These are phyloP conservation scores for Myotis pilosus DNA, from an alignment of 2,797 vertebrate species.

Conservation along the genomic window DNA sequence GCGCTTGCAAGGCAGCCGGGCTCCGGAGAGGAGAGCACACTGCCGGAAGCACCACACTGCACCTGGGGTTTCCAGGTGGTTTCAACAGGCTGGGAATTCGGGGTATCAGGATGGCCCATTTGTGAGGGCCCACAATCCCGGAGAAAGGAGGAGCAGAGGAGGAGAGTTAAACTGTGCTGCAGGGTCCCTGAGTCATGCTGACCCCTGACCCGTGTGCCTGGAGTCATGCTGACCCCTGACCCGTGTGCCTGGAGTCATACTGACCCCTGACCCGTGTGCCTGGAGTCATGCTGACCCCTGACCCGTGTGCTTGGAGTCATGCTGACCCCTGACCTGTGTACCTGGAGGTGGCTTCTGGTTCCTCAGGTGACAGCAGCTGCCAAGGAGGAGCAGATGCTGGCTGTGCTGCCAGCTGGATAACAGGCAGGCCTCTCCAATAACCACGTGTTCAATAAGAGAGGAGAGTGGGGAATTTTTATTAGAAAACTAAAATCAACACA, in stretches of 20 bases:
- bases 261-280: background rate
- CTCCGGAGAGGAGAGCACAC: background rate
- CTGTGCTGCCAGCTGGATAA: background rate
- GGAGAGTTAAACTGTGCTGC: background rate
- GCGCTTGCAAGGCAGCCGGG: background rate
- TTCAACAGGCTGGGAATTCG: background rate
- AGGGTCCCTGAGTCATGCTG: background rate
- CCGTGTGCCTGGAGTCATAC: background rate
- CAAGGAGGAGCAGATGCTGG: background rate
- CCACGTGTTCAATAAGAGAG: background rate
- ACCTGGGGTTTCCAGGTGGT: background rate
- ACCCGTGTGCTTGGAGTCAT: background rate
- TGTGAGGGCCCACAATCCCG: background rate
- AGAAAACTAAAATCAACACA: background rate
- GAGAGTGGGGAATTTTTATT: background rate
- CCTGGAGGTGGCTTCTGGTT: background rate
- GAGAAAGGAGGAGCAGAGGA: background rate
- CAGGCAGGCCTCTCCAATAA: background rate
- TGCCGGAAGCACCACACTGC: background rate
- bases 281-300: background rate
- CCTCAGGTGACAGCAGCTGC: background rate
- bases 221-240: background rate
- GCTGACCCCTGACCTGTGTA: background rate
- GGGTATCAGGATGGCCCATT: background rate
- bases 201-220: background rate